Percentiles rank a stretch among this genome's conserved stretches.
phyloP scores from a whole-genome alignment of 2,113 vertebrate genomes.

The Urocitellus parryii region DNA sequence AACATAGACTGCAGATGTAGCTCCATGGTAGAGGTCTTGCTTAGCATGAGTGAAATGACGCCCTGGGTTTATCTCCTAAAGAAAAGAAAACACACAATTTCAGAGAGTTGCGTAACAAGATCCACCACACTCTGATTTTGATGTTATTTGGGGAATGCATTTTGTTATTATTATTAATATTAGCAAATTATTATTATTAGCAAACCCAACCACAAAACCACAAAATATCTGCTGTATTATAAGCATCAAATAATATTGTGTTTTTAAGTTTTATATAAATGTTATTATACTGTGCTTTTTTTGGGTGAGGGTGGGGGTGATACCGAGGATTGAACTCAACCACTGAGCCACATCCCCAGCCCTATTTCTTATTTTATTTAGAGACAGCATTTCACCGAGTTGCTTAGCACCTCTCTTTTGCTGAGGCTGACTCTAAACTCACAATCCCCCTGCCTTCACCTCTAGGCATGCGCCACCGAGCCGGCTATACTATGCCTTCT shows the following conservation, averaged over 20 bases:
- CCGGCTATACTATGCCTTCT: not conserved
- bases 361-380: too few species aligned
- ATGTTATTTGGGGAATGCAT: not conserved
- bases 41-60: not conserved
- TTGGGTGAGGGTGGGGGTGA: too few species aligned
- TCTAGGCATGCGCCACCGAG: too few species aligned
- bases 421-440: too few species aligned
- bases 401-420: too few species aligned
- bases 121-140: constrained; percentile 22
- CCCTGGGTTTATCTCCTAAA: not conserved
- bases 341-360: too few species aligned
- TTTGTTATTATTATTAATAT: not conserved
- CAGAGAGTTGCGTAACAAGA: not conserved
- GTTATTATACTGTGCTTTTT: not conserved
- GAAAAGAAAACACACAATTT: not conserved
- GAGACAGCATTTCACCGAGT: too few species aligned
- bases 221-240: not conserved
- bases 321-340: too few species aligned
- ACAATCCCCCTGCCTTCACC: too few species aligned
- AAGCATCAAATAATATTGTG: not conserved
- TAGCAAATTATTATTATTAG: too few species aligned
- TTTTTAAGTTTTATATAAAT: constrained; percentile 43
- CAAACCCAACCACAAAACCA: too few species aligned
- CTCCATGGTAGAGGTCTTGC: not conserved
- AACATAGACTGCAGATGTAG: not conserved